Evolutionary conservation across 2,888 invertebrate species (phyloP), one percentile per base, ranked within the genome.

Genomic region (Branchipolynoe longqiensis): DNA sequence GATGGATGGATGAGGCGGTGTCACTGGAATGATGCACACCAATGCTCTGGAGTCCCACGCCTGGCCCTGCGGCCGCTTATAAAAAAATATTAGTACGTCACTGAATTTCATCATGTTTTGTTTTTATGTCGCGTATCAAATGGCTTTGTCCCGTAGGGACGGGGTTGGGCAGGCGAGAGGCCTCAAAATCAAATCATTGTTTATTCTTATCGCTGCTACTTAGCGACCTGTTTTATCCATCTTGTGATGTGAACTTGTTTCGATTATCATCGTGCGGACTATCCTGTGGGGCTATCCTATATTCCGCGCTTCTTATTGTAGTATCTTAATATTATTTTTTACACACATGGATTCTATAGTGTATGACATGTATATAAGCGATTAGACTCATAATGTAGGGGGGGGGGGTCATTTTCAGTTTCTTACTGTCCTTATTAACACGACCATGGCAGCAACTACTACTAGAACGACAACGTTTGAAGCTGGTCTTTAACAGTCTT

Each of bases 401-500:
- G 48, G 8, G 8, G 18, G n/a, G n/a, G n/a, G n/a, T n/a, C n/a
- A n/a, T n/a, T 48, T 48, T 48, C 48, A 48, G 48, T 48, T 18
- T 48, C 48, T 48, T 48, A 48, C 48, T 48, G 8, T 48, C 8
- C 48, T 48, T 48, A 12, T 48, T 12, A 12, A 12, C 33, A 33
- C 12, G 38, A 69, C 18, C 33, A 36, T 69, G 69, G 69, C 69
- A 69, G 69, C 69, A 69, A 69, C 69, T 33, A 69, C n/a, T 18
- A 18, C 22, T 69, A 69, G 69, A 69, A 58, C 12, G 18, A 6
- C 18, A 22, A 36, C 69, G 8, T 48, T 48, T 48, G 38, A 69
- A 69, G 69, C 69, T 69, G 69, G 69, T 69, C 69, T 69, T 69
- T 18, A 48, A 18, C 48, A 48, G 48, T 48, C 14, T 36, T 69